Evolutionary conservation across 2,888 invertebrate genomes (phyloP).

Genomic region (Caenorhabditis becei): DNA sequence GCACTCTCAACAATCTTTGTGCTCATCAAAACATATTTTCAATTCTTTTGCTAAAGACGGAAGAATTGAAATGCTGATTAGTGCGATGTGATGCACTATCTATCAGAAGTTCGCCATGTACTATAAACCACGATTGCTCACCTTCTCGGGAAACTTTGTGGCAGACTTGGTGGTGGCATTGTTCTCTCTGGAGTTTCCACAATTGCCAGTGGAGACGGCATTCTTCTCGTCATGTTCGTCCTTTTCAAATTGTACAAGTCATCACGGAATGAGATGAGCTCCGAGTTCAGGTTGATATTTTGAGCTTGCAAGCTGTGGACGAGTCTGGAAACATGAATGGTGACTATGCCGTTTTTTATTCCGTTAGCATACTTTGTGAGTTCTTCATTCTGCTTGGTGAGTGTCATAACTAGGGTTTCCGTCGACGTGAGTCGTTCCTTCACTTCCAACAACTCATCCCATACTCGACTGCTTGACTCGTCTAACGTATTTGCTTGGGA

Average conservation of each 20-base stretch:
- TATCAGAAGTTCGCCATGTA: no score
- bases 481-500: slow-evolving; percentile 43
- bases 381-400: slow-evolving; percentile 50
- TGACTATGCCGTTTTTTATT: not conserved
- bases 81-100: no score
- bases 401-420: slow-evolving; percentile 18
- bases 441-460: slow-evolving; percentile 57
- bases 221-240: slow-evolving; percentile 37
- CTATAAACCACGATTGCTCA: not conserved
- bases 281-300: slow-evolving; percentile 52
- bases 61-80: no score
- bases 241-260: slow-evolving; percentile 51
- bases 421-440: slow-evolving; percentile 36
- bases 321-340: slow-evolving; percentile 50
- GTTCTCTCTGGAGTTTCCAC: slow-evolving; percentile 37
- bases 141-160: slow-evolving; percentile 46
- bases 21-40: no score
- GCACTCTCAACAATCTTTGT: no score
- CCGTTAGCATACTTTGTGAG: slow-evolving; percentile 39
- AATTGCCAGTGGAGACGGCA: slow-evolving; percentile 54
- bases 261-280: slow-evolving; percentile 47
- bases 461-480: slow-evolving; percentile 39
- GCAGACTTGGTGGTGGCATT: slow-evolving; percentile 24
- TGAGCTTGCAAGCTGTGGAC: slow-evolving; percentile 50
- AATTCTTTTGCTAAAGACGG: no score